Evolutionary conservation across 2,797 vertebrate species (phyloP).

Genomic region (Peromyscus melanophrys): DNA sequence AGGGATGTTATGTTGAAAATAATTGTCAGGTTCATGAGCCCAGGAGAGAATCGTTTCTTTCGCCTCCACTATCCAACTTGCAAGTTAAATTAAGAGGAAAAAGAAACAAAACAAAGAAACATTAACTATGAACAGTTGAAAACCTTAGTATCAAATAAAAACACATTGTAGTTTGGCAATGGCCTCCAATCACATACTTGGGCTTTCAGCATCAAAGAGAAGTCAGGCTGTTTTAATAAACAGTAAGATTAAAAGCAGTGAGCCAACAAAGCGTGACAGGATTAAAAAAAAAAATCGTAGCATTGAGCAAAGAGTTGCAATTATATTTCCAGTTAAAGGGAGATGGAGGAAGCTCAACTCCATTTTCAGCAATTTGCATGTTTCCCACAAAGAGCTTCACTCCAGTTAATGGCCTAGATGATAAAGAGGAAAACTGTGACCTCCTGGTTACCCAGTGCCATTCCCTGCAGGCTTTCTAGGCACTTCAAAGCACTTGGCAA

Average conservation of each 20-base stretch:
- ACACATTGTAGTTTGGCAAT: slow-evolving; percentile 77
- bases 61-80: background rate
- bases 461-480: slow-evolving; percentile 58
- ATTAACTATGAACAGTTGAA: slow-evolving; percentile 62
- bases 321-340: slow-evolving; percentile 84
- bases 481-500: slow-evolving; percentile 73
- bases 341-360: slow-evolving; percentile 75
- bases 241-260: slow-evolving; percentile 82
- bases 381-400: slow-evolving; percentile 76
- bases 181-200: slow-evolving; percentile 75
- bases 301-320: slow-evolving; percentile 76
- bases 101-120: slow-evolving; percentile 9
- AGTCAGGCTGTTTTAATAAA: slow-evolving; percentile 80
- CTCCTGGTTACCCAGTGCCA: slow-evolving; percentile 31
- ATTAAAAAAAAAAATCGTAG: slow-evolving; percentile 67
- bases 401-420: slow-evolving; percentile 72
- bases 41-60: background rate
- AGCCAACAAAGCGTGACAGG: slow-evolving; percentile 81
- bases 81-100: background rate
- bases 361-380: slow-evolving; percentile 82
- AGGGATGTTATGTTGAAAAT: background rate
- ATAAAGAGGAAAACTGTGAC: slow-evolving; percentile 44
- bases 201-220: slow-evolving; percentile 80
- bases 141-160: slow-evolving; percentile 73
- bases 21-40: background rate